Base-by-base conservation (phyloP, 2,888 invertebrate species). In the Mycalesis mineus region DNA sequence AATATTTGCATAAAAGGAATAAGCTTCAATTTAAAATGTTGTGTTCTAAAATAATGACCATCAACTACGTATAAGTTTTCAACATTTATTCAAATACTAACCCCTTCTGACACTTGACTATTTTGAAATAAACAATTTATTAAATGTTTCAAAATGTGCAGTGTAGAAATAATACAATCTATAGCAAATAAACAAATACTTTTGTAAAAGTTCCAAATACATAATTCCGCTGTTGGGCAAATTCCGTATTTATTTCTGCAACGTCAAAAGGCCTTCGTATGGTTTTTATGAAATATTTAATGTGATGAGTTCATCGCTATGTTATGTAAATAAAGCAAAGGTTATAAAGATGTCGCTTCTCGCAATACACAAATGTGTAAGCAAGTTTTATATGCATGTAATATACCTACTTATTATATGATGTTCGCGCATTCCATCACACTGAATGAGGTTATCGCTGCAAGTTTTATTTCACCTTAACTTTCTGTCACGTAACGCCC, bases 161-260 rank as follows among this genome's bases (percentile, higher is more conserved):
- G 29, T 48, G 33, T 41, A 40, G 44, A 42, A 42, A 42, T 29
- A 51, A 41, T 51, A 9, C 53, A 53, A 41, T 44, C 42, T 37
- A 49, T 40, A 41, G 31, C 9, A 15, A 33, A 36, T 37, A 36
- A 49, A 49, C 40, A 49, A 17, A 48, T 55, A 44, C 50, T 22
- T 55, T 52, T 60, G 60, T 49, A 60, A 62, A 55, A 49, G 39
- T 44, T 33, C 60, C 17, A 51, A 52, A 62, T 62, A 52, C 60
- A 55, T 57, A 60, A 60, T 44, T 55, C 42, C 14, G 36, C n/a
- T 56, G 47, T 53, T 61, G 36, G 31, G 22, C 14, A 44, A 60
- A 57, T 55, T 55, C 39, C 54, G 52, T 28, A 42, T 54, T 22
- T 51, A 47, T 62, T 62, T 44, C 39, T 40, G 42, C 50, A 60